Evolutionary conservation across 2,797 vertebrate species (phyloP).

Genomic region (Phrynocephalus guinanensis): DNA sequence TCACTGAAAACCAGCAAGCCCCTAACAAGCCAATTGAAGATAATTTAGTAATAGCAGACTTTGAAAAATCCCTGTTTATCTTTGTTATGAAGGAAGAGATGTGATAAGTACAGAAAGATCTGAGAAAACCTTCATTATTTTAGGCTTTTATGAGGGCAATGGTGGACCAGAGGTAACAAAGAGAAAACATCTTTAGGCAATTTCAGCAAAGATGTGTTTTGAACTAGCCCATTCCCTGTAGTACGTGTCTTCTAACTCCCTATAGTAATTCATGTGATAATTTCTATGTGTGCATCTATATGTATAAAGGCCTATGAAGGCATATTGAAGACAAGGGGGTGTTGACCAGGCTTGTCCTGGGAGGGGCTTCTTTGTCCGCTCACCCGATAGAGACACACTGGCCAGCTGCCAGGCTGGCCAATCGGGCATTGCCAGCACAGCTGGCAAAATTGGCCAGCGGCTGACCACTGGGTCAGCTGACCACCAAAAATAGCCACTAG

Average conservation of each 20-base stretch:
- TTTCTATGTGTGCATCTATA: conserved; percentile 42
- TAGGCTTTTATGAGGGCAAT: conserved; percentile 44
- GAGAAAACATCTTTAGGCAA: conserved; percentile 1
- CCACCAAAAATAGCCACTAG: too few relatives aligned
- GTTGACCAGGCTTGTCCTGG: too few relatives aligned
- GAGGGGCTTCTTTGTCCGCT: too few relatives aligned
- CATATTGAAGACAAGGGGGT: too few relatives aligned
- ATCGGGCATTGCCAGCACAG: too few relatives aligned
- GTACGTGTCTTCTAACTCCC: conserved; percentile 16
- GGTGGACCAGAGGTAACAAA: conserved; percentile 16
- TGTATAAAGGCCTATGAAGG: conserved; percentile 34
- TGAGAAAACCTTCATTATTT: conserved; percentile 41
- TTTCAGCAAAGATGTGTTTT: conserved; percentile 41
- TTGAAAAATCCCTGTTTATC: conserved; percentile 47
- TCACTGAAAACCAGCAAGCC: conserved; percentile 46
- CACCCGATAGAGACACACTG: too few relatives aligned
- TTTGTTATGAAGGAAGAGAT: background rate
- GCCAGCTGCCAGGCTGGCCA: too few relatives aligned
- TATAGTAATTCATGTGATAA: conserved; percentile 17
- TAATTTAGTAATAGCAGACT: conserved; percentile 46
- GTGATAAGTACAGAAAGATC: conserved; percentile 10
- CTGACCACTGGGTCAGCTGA: too few relatives aligned
- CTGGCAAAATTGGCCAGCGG: too few relatives aligned
- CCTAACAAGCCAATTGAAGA: conserved; percentile 54
- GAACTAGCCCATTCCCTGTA: conserved; percentile 25